Evolutionary conservation across 2,888 invertebrate genomes (phyloP).

Genomic region (Chloromyia formosa): DNA sequence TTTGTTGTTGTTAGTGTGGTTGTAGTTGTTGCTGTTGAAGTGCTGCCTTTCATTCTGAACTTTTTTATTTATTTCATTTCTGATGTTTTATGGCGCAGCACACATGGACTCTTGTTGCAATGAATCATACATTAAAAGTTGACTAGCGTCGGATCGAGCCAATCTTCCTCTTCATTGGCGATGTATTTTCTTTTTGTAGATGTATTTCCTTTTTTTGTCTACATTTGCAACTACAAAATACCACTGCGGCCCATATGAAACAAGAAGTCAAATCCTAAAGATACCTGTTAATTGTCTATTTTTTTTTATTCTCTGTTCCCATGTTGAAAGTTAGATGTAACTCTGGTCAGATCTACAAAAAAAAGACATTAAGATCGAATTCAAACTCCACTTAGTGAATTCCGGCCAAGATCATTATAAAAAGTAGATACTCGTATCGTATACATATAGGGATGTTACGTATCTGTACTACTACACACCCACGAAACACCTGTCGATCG

Average conservation of each 20-base stretch:
- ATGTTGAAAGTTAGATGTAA: constrained; percentile 2
- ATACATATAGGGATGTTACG: too few relatives aligned
- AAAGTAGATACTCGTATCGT: constrained; percentile 22
- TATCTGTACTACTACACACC: constrained; percentile 24
- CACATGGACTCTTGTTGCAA: constrained; percentile 24
- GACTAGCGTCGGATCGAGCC: constrained; percentile 17
- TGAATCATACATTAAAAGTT: constrained; percentile 4
- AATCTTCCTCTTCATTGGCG: constrained; percentile 25
- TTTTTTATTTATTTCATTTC: constrained; percentile 33
- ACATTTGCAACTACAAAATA: neutral
- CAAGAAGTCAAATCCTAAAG: constrained; percentile 40
- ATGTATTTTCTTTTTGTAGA: neutral
- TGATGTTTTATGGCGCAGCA: constrained; percentile 34
- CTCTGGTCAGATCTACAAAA: neutral
- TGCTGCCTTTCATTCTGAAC: constrained; percentile 13
- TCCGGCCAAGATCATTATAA: constrained; percentile 31
- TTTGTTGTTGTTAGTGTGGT: constrained; percentile 6
- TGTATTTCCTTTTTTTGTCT: neutral
- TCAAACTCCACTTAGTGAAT: constrained; percentile 14
- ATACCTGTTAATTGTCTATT: constrained; percentile 33
- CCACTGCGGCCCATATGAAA: neutral
- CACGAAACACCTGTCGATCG: constrained; percentile 42
- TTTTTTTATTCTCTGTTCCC: too few relatives aligned
- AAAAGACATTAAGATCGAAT: constrained; percentile 24
- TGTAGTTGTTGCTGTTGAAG: neutral